Evolutionary conservation across 2,113 vertebrate species (phyloP), one percentile per base, ranked within the genome.

Genomic region (Malaclemys terrapin): DNA sequence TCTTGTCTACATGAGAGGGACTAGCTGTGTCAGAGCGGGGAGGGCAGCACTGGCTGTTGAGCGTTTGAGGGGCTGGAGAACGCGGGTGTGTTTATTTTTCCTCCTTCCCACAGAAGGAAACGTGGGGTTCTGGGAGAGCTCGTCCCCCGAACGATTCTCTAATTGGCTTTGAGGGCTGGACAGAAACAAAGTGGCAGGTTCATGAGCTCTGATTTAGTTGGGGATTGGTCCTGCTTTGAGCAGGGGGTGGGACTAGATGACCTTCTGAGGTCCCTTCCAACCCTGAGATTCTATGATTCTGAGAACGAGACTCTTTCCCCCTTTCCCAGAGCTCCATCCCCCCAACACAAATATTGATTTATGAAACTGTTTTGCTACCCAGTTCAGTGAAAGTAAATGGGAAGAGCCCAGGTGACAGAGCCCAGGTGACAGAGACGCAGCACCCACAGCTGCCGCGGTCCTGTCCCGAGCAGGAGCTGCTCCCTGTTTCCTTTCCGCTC

Each of bases 341-440:
- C 42, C 8, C 10, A 1, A 5, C 65, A 47, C 65, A 78, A 89
- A 38, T 20, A 0, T 1, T 89, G 89, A 91, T 93, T 96, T 89
- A 81, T 88, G 84, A 42, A 95, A 76, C 90, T 97, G 95, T 1
- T 94, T 95, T 97, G 96, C 94, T 97, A 87, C 95, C 91, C 82
- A 93, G 96, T 97, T 96, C 96, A 95, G 57, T 93, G 95, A 87
- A 79, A 52, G 11, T 94, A 49, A 84, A 82, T 89, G 79, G 45
- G 82, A 88, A 79, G 92, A 95, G 57, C 45, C 78, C 14, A 0
- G 1, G 20, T 76, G 22, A 10, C 72, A 72, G n/a, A 72, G 65
- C 45, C 78, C 14, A 0, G 1, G 20, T 76, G 22, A 10, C 72
- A 72, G n/a, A 72, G 65, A 42, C 4, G 38, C 72, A 24, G 20